Evolutionary conservation across 2,113 vertebrate species (phyloP), one percentile per base, ranked within the genome.

Genomic region (Tetrao urogallus): DNA sequence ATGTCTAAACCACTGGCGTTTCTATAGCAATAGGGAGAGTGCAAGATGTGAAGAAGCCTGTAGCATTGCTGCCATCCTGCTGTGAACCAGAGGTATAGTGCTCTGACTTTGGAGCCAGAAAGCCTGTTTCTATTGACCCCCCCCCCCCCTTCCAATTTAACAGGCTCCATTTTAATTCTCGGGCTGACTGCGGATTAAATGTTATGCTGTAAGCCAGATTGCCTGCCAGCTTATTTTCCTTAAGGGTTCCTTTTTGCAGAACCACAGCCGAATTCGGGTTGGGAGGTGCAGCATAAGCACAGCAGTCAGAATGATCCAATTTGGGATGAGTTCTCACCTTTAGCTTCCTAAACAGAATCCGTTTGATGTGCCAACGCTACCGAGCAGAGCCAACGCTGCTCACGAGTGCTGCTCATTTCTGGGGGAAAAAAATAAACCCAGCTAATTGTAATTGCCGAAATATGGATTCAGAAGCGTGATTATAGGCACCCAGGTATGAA

Each of bases 11-110:
- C 67, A 10, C 64, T 42, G 72, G 84, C 20, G 85, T 94, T 93
- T 86, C 91, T 95, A 94, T 90, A 94, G 94, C 92, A 82, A 95
- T 93, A 36, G 83, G 75, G 67, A 94, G 87, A 85, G 88, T 17
- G 17, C 52, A 48, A 57, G 71, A 60, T 42, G 70, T 63, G 81
- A 28, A 36, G 27, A 85, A 92, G 50, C 82, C 81, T 95, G 70
- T 67, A 70, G 86, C 64, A 21, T 75, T 75, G 72, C 90, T 93
- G 84, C 86, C 92, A 52, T 92, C 93, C 92, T 90, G 89, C 87
- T 77, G 87, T 60, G 92, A 94, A 82, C 15, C 61, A 20, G 86
- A 79, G 86, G 86, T 52, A 79, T 34, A 15, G 78, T 86, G 78
- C 43, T 95, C 47, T 0, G 13, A 71, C 71, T 75, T 5, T 4